phyloP scores from a whole-genome alignment of 2,113 vertebrate species.

The Chloroceryle aenea region DNA sequence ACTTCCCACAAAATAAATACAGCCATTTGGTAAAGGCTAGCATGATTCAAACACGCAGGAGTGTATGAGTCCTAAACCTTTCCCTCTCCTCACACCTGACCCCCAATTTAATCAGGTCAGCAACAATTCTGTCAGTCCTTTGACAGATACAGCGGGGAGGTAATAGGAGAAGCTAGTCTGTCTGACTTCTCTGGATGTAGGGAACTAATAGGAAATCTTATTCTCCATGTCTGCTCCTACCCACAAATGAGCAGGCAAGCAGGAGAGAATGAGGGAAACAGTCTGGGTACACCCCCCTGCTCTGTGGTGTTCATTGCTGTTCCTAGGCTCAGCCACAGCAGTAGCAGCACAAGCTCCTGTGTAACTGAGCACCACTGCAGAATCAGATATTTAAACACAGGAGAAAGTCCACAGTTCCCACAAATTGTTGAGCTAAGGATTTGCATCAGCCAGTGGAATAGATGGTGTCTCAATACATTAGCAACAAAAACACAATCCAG shows the following conservation, averaged over 20 bases:
- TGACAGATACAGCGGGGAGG: neutral
- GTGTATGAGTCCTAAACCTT: neutral
- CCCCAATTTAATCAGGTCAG: neutral
- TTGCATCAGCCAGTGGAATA: neutral
- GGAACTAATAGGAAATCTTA: neutral
- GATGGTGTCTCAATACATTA: neutral
- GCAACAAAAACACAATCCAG: neutral
- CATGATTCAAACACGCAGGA: neutral
- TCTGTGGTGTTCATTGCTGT: accelerated
- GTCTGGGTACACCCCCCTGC: neutral
- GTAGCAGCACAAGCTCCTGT: neutral
- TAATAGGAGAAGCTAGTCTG: neutral
- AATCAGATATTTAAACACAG: neutral
- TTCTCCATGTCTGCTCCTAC: neutral
- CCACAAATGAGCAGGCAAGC: neutral
- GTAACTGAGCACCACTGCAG: neutral
- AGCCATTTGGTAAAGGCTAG: neutral
- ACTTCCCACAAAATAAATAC: neutral
- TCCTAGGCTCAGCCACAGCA: neutral
- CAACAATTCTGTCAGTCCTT: neutral
- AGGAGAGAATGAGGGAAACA: neutral
- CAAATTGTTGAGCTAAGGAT: neutral
- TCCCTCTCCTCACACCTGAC: neutral
- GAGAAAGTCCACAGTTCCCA: neutral
- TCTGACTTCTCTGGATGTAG: neutral